Conservation (phyloP, 2,888 invertebrate species). For the Stictocephala bisonia region DNA sequence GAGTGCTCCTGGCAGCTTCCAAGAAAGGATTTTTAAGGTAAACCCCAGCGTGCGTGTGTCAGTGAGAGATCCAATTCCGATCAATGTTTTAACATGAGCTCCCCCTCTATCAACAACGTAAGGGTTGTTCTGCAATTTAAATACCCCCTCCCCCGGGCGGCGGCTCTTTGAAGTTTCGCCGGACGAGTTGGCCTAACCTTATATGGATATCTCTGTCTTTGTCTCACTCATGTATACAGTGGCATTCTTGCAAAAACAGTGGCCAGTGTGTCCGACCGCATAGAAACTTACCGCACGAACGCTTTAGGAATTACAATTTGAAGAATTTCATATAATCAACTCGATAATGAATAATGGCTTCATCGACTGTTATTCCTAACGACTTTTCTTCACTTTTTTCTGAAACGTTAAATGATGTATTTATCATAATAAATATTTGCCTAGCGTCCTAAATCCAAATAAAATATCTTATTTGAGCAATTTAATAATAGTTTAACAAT, state of each 20-base stretch:
- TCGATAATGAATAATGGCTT: too few relatives aligned
- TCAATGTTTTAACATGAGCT: slow-evolving; percentile 62
- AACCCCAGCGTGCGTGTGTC: slow-evolving; percentile 16
- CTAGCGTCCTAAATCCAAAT: too few relatives aligned
- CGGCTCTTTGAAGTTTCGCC: slow-evolving; percentile 45
- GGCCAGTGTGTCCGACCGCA: not conserved
- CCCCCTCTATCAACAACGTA: slow-evolving; percentile 45
- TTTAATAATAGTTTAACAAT: too few relatives aligned
- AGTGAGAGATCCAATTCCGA: slow-evolving; percentile 58
- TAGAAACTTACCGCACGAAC: not conserved
- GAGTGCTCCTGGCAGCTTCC: too few relatives aligned
- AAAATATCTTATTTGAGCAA: too few relatives aligned
- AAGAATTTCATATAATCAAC: too few relatives aligned
- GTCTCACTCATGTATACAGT: slow-evolving; percentile 36
- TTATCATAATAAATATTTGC: too few relatives aligned
- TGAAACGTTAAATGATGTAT: too few relatives aligned
- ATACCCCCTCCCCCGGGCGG: slow-evolving; percentile 50
- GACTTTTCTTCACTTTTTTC: too few relatives aligned
- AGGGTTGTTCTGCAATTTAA: slow-evolving; percentile 58
- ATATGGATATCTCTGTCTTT: slow-evolving; percentile 38
- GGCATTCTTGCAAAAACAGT: slow-evolving; percentile 39
- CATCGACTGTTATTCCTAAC: too few relatives aligned
- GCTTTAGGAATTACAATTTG: too few relatives aligned
- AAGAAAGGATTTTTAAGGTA: too few relatives aligned
- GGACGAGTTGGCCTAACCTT: slow-evolving; percentile 41